Evolutionary conservation across 2,888 invertebrate genomes (phyloP).

Genomic region (Drosophila neonasuta): DNA sequence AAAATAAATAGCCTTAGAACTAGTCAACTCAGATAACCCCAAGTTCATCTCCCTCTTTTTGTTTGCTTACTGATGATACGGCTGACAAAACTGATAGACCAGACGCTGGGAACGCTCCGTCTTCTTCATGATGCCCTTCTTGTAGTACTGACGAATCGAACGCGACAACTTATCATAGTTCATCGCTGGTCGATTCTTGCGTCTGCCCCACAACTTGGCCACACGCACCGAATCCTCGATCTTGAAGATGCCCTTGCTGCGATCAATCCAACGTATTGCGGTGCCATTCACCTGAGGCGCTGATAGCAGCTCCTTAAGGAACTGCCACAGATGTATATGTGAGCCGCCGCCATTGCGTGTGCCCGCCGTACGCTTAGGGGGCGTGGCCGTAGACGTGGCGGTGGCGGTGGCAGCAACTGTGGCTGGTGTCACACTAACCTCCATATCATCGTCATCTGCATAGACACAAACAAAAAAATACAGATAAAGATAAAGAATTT

Average conservation of each 20-base stretch:
- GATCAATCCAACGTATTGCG: slow-evolving; percentile 98
- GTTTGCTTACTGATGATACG: slow-evolving; percentile 89
- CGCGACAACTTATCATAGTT: slow-evolving; percentile 99
- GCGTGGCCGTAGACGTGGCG: slow-evolving; percentile 51
- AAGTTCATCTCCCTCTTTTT: neutral
- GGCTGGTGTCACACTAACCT: slow-evolving; percentile 46
- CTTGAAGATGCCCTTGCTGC: slow-evolving; percentile 97
- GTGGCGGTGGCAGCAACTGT: slow-evolving; percentile 34
- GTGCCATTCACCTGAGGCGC: slow-evolving; percentile 94
- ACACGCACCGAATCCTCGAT: slow-evolving; percentile 99
- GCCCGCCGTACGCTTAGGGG: slow-evolving; percentile 59
- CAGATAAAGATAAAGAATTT: neutral
- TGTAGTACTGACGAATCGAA: slow-evolving; percentile 99
- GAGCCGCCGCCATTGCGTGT: slow-evolving; percentile 86
- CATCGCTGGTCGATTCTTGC: slow-evolving; percentile 99
- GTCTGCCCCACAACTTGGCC: slow-evolving; percentile 98
- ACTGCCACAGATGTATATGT: slow-evolving; percentile 99
- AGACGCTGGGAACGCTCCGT: slow-evolving; percentile 98
- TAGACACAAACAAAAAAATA: neutral
- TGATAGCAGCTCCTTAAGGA: slow-evolving; percentile 96
- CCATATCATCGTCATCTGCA: slow-evolving; percentile 83
- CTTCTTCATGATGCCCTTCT: slow-evolving; percentile 99
- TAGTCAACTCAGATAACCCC: slow-evolving; percentile 30
- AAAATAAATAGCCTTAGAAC: slow-evolving; percentile 66
- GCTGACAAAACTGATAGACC: slow-evolving; percentile 99